Evolutionary conservation across 2,113 vertebrate species (phyloP).

Genomic region (Triplophysa siluroides): DNA sequence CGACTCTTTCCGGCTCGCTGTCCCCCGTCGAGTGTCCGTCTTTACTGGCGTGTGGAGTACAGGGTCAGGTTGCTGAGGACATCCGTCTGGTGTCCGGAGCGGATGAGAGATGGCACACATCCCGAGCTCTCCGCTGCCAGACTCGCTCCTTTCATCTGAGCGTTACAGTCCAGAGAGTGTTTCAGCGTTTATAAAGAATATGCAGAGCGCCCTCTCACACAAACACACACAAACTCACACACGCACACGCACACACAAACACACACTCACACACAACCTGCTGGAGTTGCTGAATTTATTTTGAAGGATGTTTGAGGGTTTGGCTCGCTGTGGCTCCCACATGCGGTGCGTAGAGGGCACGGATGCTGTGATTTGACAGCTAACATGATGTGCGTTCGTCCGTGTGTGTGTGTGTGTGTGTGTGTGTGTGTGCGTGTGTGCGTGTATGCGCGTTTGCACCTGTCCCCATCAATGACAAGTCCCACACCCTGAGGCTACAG

Average conservation of each 20-base stretch:
- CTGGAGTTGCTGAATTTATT: slow-evolving; percentile 7
- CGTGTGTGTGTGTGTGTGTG: background rate
- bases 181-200: background rate
- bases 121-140: too few relatives aligned
- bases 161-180: too few relatives aligned
- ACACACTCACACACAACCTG: background rate
- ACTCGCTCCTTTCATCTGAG: too few relatives aligned
- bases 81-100: background rate
- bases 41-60: background rate
- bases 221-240: too few relatives aligned
- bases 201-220: background rate
- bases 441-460: slow-evolving; percentile 13
- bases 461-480: slow-evolving; percentile 44
- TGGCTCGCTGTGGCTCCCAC: slow-evolving; percentile 8
- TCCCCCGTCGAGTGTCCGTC: background rate
- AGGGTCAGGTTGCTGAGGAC: background rate
- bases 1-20: background rate
- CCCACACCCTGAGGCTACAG: slow-evolving; percentile 43
- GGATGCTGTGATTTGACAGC: slow-evolving; percentile 26
- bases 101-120: background rate
- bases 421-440: background rate
- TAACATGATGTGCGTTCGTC: background rate
- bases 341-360: slow-evolving; percentile 1
- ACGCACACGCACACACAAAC: too few relatives aligned
- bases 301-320: slow-evolving; percentile 7